Evolutionary conservation across 1,140 invertebrate species (phyloP), one percentile per base, ranked within the genome.

Genomic region (Lepidotrigona ventralis): DNA sequence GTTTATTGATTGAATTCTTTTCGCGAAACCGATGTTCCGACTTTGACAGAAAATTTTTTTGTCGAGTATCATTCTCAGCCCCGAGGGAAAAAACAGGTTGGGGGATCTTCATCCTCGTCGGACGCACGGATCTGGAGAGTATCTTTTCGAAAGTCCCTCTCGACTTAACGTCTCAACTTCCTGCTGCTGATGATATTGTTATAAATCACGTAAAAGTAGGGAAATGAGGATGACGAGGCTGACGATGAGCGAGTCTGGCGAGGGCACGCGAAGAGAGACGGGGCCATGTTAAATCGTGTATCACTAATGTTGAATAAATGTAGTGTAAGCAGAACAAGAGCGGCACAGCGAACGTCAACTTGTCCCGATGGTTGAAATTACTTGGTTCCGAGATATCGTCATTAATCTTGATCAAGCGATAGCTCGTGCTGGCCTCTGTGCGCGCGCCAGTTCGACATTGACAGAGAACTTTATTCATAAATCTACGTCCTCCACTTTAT

Each of bases 241-340:
- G 79, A 85, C 46, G 39, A 70, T 23, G 60, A 33, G 46, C 58
- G 79, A 77, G 58, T 79, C 74, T 39, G 75, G 58, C 68, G 39
- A 46, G 63, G 69, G 60, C 39, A 6, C 69, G 54, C 58, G 11
- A 60, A 51, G 23, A 21, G 29, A 39, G 39, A 46, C 39, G 70
- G 17, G 76, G 69, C 64, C 33, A 77, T 69, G 76, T 83, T 86
- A 88, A 89, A 89, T 89, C 84, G 85, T 83, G 81, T 89, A 89
- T 89, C 78, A 86, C 86, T 89, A 89, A 89, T 84, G 82, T 85
- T 53, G 84, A 79, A 84, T 88, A 88, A 89, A 89, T 89, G 86
- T 89, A 88, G 73, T 71, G 84, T 89, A 75, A 88, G 75, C 71
- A 77, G 88, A 89, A 86, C 87, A 86, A 79, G 78, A 75, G 54